Percentiles rank a stretch among this genome's conserved stretches.
Evolutionary conservation across 2,113 vertebrate genomes (phyloP).

Genomic region (Gila orcuttii): DNA sequence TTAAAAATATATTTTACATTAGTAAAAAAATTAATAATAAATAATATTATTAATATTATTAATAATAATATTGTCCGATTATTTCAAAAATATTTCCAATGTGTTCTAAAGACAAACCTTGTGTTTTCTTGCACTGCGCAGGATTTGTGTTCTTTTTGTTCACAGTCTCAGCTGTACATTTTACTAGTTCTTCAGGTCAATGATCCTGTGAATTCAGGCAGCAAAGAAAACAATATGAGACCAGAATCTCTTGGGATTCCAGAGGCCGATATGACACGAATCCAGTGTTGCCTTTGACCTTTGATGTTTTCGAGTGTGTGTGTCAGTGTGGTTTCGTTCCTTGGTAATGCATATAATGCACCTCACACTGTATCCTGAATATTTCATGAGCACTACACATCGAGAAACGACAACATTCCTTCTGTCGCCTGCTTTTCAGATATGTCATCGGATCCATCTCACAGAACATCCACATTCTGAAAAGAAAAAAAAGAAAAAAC

Average conservation of each 20-base stretch:
- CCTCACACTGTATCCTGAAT: constrained; percentile 33
- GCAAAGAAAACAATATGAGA: constrained; percentile 29
- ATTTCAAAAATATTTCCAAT: not conserved
- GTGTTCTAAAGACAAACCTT: not conserved
- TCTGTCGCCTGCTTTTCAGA: constrained; percentile 6
- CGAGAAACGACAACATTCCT: constrained; percentile 16
- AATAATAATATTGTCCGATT: not conserved
- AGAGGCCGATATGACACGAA: not conserved
- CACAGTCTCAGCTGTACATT: constrained; percentile 1
- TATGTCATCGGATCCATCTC: constrained; percentile 6
- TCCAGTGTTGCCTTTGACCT: constrained; percentile 13
- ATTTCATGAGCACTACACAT: constrained; percentile 41
- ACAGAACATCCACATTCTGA: not conserved
- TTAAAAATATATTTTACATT: not conserved
- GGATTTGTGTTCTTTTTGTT: constrained; percentile 5
- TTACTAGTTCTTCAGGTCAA: constrained; percentile 28
- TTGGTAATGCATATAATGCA: not conserved
- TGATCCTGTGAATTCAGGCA: constrained; percentile 9
- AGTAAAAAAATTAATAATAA: not conserved
- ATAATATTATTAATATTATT: too few species aligned
- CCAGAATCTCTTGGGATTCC: not conserved
- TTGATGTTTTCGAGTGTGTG: not conserved
- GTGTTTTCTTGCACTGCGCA: not conserved
- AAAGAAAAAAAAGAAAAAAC: not conserved
- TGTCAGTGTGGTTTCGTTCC: not conserved